phyloP scores from a whole-genome alignment of 2,888 invertebrate genomes.

The Fragum fragum region DNA sequence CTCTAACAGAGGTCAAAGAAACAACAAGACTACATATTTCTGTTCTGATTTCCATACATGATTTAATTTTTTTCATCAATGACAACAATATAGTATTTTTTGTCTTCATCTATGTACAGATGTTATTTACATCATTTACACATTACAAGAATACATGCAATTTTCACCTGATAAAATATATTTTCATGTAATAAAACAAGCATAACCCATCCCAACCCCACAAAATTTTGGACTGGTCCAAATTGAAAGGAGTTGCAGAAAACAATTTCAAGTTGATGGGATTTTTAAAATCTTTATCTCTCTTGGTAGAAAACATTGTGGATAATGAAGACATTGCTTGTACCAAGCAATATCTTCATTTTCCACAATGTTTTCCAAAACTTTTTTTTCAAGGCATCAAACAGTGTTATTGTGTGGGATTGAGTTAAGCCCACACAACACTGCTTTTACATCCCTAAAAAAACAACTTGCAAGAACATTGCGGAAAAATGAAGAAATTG shows the following conservation, averaged over 20 bases:
- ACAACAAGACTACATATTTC: neutral
- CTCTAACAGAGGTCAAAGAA: too few relatives aligned
- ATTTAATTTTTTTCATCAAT: slow-evolving; percentile 16
- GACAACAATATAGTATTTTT: neutral
- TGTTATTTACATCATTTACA: neutral
- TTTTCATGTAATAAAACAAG: neutral
- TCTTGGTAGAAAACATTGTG: too few relatives aligned
- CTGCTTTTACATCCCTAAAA: neutral
- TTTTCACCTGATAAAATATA: neutral
- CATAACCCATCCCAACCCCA: too few relatives aligned
- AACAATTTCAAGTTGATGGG: too few relatives aligned
- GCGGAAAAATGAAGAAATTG: neutral
- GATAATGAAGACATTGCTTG: too few relatives aligned
- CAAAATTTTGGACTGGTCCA: too few relatives aligned
- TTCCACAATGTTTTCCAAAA: too few relatives aligned
- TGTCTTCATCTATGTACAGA: neutral
- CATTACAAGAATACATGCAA: neutral
- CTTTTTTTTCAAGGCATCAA: too few relatives aligned
- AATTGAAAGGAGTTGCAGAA: too few relatives aligned
- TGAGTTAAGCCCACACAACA: neutral
- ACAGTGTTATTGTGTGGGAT: too few relatives aligned
- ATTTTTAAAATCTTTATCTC: too few relatives aligned
- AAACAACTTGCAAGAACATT: neutral
- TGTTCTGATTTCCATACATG: slow-evolving; percentile 24
- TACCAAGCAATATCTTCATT: too few relatives aligned